Evolutionary conservation across 2,113 vertebrate species (phyloP), one percentile per base, ranked within the genome.

Genomic region (Hippocampus abdominalis): DNA sequence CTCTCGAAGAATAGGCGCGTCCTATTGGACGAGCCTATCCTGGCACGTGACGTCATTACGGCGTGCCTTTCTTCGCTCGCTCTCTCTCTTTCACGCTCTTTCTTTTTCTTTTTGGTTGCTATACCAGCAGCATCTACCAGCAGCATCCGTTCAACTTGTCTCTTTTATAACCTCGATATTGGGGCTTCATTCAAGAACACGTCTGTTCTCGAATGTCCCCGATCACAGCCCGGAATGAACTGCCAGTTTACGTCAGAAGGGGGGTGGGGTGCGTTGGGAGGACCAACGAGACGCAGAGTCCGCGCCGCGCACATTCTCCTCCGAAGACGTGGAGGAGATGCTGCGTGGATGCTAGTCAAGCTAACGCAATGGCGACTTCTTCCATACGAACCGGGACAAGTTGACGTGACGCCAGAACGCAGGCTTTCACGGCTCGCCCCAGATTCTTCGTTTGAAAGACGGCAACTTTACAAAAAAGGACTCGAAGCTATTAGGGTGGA

Each of bases 1-100:
- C 29, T 18, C 3, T 16, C 56, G 54, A 57, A 57, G 12, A 59
- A 59, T 60, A 29, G 57, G 12, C 15, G 7, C 57, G 15, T 60
- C 16, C 32, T 15, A 77, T 73, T 81, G 79, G 69, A 80, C 73
- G 68, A 81, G 86, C 80, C 85, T 85, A 86, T 85, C 83, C 71
- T 8, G 56, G 66, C 65, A 32, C 49, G 46, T 92, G 87, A 92
- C 91, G 91, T 92, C 88, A 93, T 73, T 87, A 88, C 91, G 90
- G 86, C 87, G 69, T 74, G 64, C 12, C 71, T 64, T 71, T 7
- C 2, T 15, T 60, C 57, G 2, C 56, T 29, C 27, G 6, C 25
- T 59, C 56, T 29, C 56, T 59, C 85, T 76, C 57, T 73, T 79
- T 72, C 78, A 36, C 32, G 32, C 5, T 5, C 5, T 32, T 36